Evolutionary conservation across 2,888 invertebrate genomes (phyloP).

Genomic region (Mesoligia furuncula): DNA sequence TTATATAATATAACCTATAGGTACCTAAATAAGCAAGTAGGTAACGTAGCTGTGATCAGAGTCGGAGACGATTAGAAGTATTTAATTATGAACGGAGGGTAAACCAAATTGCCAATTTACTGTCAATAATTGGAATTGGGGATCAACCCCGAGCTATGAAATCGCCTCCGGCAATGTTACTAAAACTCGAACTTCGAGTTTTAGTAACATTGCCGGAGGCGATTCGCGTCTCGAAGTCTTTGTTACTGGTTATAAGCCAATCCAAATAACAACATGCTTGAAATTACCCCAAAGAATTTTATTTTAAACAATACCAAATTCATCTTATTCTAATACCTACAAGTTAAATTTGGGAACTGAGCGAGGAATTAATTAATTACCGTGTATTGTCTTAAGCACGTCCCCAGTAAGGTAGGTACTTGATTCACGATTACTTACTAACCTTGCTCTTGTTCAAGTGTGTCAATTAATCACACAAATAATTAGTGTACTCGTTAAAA

Average conservation of each 20-base stretch:
- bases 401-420: too few relatives aligned
- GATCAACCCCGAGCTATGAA: neutral
- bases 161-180: too few relatives aligned
- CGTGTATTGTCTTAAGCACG: neutral
- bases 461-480: neutral
- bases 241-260: neutral
- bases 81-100: neutral
- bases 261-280: neutral
- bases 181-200: too few relatives aligned
- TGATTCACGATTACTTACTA: neutral
- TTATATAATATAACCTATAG: neutral
- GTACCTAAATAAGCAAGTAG: too few relatives aligned
- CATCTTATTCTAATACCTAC: neutral
- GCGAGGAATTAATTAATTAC: neutral
- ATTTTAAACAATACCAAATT: neutral
- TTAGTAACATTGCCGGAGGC: too few relatives aligned
- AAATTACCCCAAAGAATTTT: neutral
- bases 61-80: neutral
- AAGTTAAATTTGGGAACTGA: neutral
- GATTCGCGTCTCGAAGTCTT: too few relatives aligned
- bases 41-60: neutral
- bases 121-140: neutral
- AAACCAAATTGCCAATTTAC: slow-evolving; percentile 26
- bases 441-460: neutral
- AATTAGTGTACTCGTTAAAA: neutral